phyloP scores from a whole-genome alignment of 2,113 vertebrate genomes.

The Amazona guildingii region DNA sequence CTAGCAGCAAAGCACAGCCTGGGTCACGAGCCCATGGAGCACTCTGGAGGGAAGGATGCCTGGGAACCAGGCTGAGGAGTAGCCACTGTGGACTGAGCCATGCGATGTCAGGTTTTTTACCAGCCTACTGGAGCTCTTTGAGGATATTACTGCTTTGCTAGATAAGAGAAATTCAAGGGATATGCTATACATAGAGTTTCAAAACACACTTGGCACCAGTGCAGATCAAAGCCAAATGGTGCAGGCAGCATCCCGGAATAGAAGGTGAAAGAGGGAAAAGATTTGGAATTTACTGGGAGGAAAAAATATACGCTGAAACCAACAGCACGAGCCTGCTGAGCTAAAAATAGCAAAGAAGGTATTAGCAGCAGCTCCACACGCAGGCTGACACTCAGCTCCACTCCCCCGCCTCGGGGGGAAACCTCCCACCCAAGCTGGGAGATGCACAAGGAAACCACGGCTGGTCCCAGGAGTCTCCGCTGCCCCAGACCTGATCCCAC shows the following conservation, averaged over 20 bases:
- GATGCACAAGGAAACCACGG: background rate
- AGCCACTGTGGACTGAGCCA: background rate
- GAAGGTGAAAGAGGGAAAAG: slow-evolving; percentile 57
- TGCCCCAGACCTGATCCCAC: background rate
- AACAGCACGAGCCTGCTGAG: slow-evolving; percentile 27
- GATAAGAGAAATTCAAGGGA: slow-evolving; percentile 59
- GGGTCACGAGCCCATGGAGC: background rate
- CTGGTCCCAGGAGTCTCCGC: fast-evolving
- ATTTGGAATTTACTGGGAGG: slow-evolving; percentile 49
- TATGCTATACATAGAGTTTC: slow-evolving; percentile 59
- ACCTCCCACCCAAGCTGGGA: background rate
- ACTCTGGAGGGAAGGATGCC: background rate
- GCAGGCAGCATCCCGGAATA: slow-evolving; percentile 56
- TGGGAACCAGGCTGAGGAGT: background rate
- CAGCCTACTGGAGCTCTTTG: slow-evolving; percentile 30
- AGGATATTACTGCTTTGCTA: slow-evolving; percentile 46
- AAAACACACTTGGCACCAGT: slow-evolving; percentile 62
- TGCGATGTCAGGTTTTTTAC: slow-evolving; percentile 32
- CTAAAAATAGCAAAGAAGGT: slow-evolving; percentile 63
- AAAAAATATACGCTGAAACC: background rate
- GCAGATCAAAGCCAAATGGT: slow-evolving; percentile 53
- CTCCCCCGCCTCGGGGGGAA: background rate
- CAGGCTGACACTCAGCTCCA: background rate
- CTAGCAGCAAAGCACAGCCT: background rate
- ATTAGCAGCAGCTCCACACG: background rate